Base-by-base conservation (phyloP, 2,113 vertebrate species). In the Periophthalmodon schlosseri region DNA sequence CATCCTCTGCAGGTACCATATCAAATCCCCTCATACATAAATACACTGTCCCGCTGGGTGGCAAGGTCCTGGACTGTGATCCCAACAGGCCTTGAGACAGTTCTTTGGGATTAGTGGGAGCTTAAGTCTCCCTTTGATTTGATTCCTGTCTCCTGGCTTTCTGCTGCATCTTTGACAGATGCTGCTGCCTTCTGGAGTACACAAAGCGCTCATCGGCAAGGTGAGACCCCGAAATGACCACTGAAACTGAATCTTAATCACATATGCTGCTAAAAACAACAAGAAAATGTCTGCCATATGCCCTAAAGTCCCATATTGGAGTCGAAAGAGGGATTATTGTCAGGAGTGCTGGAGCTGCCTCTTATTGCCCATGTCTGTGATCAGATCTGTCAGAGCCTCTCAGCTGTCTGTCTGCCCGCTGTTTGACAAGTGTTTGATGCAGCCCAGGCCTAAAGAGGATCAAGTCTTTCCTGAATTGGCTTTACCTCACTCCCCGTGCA, bases 241-340 rank as follows among this genome's bases (percentile, higher is more conserved):
- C 72, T 84, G 84, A 92, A 94, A 94, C 92, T 91, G 82, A 86
- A 85, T 80, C 71, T 86, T 91, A 92, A 93, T 94, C 89, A 91
- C 76, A 88, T 81, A 87, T 81, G 68, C 78, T 77, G 84, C 68
- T 82, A 87, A 87, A 82, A 88, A 85, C 85, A 89, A 85, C 80
- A 85, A 78, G 90, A 89, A 93, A 92, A 94, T 93, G 84, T 87
- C 80, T 92, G 87, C 89, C 93, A 92, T 89, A 90, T 93, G 91
- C 88, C 77, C 66, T 46, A 77, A 74, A 87, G 84, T 85, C 77
- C 78, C 46, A 68, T 89, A 88, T 92, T 91, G 90, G 70, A 81
- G 69, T 73, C 52, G 74, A 81, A 80, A 70, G 77, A n/a, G 78
- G 78, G 82, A 86, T 92, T 87, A 91, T 87, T 88, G 90, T 89